Evolutionary conservation across 2,797 vertebrate genomes (phyloP).

Genomic region (Meriones psammophilus): DNA sequence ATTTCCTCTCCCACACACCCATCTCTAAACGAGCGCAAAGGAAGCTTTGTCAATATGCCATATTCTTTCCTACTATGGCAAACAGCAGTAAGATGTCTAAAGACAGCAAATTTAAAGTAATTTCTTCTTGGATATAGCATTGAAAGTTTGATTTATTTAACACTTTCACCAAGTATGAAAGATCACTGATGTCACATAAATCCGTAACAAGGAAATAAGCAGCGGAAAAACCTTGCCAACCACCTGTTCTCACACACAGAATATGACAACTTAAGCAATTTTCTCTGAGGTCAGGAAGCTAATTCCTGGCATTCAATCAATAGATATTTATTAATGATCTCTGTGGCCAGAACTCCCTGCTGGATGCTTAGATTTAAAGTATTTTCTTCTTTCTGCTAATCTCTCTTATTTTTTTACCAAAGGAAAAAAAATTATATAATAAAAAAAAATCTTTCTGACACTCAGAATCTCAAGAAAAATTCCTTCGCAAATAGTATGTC

Average conservation of each 20-base stretch:
- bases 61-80: conserved; percentile 52
- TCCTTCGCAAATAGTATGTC: background rate
- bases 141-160: conserved; percentile 80
- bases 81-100: conserved; percentile 56
- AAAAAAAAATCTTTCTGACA: conserved; percentile 55
- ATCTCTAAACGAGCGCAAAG: conserved; percentile 37
- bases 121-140: conserved; percentile 71
- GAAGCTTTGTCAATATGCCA: conserved; percentile 37
- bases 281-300: conserved; percentile 74
- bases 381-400: conserved; percentile 62
- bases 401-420: conserved; percentile 42
- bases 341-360: conserved; percentile 43
- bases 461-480: conserved; percentile 35
- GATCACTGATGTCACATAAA: conserved; percentile 76
- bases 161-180: conserved; percentile 72
- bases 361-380: conserved; percentile 51
- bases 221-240: conserved; percentile 58
- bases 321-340: conserved; percentile 78
- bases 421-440: conserved; percentile 40
- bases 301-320: conserved; percentile 83
- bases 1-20: conserved; percentile 38
- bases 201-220: conserved; percentile 71
- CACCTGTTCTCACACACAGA: conserved; percentile 63
- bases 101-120: conserved; percentile 61
- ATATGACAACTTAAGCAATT: conserved; percentile 82